These are phyloP conservation scores for Campaea margaritaria DNA, from an alignment of 2,888 invertebrate genomes.

Conservation along the genomic window DNA sequence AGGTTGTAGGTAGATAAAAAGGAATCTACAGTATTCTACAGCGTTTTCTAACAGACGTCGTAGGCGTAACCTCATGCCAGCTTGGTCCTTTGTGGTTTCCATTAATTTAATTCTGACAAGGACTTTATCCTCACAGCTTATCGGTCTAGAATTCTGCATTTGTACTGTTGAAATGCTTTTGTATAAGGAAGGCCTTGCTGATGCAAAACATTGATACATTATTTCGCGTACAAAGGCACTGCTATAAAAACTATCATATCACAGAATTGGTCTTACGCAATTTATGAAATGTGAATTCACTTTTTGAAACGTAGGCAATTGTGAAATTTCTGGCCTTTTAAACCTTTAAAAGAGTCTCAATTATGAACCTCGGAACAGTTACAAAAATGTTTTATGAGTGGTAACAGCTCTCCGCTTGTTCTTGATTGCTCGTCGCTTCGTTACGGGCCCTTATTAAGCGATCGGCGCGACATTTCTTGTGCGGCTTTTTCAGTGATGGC, in stretches of 20 bases:
- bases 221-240: conserved; percentile 11
- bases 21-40: too few relatives aligned
- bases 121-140: too few relatives aligned
- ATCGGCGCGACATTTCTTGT: conserved; percentile 56
- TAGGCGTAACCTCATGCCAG: too few relatives aligned
- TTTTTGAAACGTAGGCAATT: conserved; percentile 54
- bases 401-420: conserved; percentile 60
- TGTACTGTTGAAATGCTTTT: too few relatives aligned
- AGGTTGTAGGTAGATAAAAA: too few relatives aligned
- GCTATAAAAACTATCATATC: conserved; percentile 17
- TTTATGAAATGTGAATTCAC: conserved; percentile 48
- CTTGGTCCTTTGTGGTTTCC: too few relatives aligned
- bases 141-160: too few relatives aligned
- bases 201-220: not conserved
- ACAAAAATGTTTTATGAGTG: conserved; percentile 63
- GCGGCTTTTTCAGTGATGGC: conserved; percentile 47
- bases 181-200: not conserved
- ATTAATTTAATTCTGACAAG: too few relatives aligned
- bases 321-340: conserved; percentile 62
- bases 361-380: conserved; percentile 63
- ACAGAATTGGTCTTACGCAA: conserved; percentile 46
- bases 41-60: too few relatives aligned
- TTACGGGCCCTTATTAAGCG: conserved; percentile 64
- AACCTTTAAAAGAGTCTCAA: conserved; percentile 56
- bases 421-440: conserved; percentile 63